phyloP scores from a whole-genome alignment of 35 echinoderm and acorn worm species.

The Amphiura filiformis region DNA sequence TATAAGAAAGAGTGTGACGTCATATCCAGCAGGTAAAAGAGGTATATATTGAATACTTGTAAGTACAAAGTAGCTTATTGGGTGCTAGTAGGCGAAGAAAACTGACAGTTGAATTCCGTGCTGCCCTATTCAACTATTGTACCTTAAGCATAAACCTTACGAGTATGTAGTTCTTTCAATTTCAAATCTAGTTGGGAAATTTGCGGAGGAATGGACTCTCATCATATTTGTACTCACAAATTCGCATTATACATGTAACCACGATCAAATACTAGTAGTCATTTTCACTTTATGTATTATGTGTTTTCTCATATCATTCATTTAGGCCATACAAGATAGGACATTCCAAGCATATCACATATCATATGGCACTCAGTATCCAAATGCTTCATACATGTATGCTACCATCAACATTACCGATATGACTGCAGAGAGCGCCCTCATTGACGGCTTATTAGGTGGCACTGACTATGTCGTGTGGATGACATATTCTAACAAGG shows the following conservation, averaged over 20 bases:
- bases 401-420: conserved; percentile 22
- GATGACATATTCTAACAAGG: conserved; percentile 55
- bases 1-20: no score
- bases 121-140: no score
- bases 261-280: neutral
- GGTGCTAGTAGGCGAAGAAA: no score
- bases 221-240: no score
- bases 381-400: neutral
- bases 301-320: neutral
- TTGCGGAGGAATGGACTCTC: no score
- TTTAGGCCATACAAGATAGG: conserved; percentile 33
- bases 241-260: neutral
- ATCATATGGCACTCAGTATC: conserved; percentile 13
- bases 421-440: conserved; percentile 14
- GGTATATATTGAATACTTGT: no score
- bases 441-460: conserved; percentile 28
- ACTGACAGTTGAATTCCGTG: no score
- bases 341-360: conserved; percentile 55
- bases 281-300: neutral
- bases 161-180: no score
- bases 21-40: no score
- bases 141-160: no score
- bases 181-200: no score
- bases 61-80: no score
- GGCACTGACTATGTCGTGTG: conserved; percentile 47